A percentile compares a stretch with the other conserved stretches of the same genome.
These are phyloP conservation scores for Poecilia wingei DNA, from an alignment of 2,797 vertebrate species.

Conservation along the genomic window DNA sequence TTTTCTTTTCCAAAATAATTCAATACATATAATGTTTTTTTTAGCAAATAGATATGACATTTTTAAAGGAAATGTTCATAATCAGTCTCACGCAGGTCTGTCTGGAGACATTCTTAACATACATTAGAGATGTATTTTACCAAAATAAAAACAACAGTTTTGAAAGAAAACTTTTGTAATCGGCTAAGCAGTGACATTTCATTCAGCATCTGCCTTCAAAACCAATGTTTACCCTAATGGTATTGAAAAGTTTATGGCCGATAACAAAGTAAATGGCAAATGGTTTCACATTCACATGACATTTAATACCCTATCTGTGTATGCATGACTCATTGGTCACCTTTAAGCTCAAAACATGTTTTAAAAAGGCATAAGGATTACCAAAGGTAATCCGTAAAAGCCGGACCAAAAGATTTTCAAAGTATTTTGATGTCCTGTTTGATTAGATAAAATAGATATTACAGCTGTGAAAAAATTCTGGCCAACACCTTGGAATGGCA, in stretches of 20 bases:
- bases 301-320: constrained; percentile 54
- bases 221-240: constrained; percentile 34
- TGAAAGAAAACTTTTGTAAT: constrained; percentile 41
- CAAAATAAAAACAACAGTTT: constrained; percentile 35
- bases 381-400: constrained; percentile 19
- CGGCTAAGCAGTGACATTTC: constrained; percentile 60
- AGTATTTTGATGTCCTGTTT: constrained; percentile 32
- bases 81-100: neutral
- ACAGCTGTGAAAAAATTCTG: neutral
- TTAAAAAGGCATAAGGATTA: constrained; percentile 14
- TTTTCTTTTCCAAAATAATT: neutral
- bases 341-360: constrained; percentile 38
- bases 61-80: neutral
- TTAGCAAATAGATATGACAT: neutral
- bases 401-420: constrained; percentile 3
- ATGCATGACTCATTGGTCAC: constrained; percentile 31
- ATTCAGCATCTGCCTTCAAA: constrained; percentile 43
- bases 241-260: constrained; percentile 31
- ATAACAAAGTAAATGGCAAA: constrained; percentile 53
- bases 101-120: constrained; percentile 3
- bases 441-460: constrained; percentile 9
- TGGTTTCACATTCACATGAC: constrained; percentile 46
- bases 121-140: constrained; percentile 14
- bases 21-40: neutral
- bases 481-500: neutral